Conservation (phyloP, 2,797 vertebrate species). For the Poecilia gillii region DNA sequence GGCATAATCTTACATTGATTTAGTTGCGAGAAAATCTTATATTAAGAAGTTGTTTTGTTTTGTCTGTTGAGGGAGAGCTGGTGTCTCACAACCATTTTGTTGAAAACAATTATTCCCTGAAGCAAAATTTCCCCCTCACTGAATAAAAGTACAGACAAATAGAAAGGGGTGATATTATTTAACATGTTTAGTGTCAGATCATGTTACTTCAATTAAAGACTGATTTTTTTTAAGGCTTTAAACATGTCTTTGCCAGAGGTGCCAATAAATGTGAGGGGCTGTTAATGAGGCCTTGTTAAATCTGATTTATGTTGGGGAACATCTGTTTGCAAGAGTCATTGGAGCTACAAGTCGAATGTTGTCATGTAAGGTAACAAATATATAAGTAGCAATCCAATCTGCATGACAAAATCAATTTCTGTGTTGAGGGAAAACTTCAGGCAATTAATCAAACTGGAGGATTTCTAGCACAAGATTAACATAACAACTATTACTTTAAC, state of each 20-base stretch:
- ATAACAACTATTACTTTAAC: not conserved
- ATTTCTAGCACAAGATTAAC: slow-evolving; percentile 12
- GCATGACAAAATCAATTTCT: slow-evolving; percentile 19
- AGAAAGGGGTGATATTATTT: not conserved
- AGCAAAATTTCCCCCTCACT: not conserved
- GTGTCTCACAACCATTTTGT: not conserved
- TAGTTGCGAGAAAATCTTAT: not conserved
- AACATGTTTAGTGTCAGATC: slow-evolving; percentile 1
- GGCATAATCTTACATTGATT: not conserved
- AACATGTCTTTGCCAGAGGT: not conserved
- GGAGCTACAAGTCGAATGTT: slow-evolving; percentile 30
- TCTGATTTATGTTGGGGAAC: slow-evolving; percentile 3
- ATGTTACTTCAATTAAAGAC: not conserved
- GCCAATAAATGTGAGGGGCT: not conserved
- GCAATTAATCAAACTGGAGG: slow-evolving; percentile 11
- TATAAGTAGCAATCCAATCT: slow-evolving; percentile 32
- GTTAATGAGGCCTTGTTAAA: not conserved
- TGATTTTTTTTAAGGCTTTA: not conserved
- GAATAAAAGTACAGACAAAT: not conserved
- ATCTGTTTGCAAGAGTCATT: slow-evolving; percentile 12
- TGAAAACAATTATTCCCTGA: not conserved
- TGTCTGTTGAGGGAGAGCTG: not conserved
- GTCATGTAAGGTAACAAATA: slow-evolving; percentile 49
- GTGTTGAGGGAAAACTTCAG: slow-evolving; percentile 9
- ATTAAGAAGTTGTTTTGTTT: not conserved